These are phyloP conservation scores for Drosophila guanche DNA, from an alignment of 1,140 invertebrate genomes.

Conservation along the genomic window DNA sequence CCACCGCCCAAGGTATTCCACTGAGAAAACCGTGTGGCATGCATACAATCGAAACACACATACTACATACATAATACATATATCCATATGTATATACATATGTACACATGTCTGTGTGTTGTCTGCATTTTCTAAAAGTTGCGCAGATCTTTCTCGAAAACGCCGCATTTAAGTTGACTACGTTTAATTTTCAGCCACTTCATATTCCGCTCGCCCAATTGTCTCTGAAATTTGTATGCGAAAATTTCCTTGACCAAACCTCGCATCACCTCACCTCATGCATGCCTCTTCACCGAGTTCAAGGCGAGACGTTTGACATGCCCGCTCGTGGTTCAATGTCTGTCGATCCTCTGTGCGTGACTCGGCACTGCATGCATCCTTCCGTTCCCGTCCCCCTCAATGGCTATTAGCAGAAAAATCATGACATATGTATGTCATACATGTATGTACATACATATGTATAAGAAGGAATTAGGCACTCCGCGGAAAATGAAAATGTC, in stretches of 20 bases:
- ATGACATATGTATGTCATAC: conserved; percentile 3
- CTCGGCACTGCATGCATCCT: conserved; percentile 24
- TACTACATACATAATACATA: conserved; percentile 6
- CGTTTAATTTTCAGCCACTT: conserved; percentile 56
- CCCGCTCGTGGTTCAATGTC: conserved; percentile 29
- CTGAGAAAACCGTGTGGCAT: too few relatives aligned
- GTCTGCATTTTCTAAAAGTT: conserved; percentile 18
- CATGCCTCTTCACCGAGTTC: conserved; percentile 40
- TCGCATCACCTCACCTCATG: background rate
- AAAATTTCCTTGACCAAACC: conserved; percentile 18
- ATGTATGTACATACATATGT: background rate
- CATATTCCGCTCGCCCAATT: conserved; percentile 39
- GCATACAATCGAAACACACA: conserved; percentile 6
- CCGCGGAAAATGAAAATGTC: conserved; percentile 6
- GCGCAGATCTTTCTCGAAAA: conserved; percentile 49
- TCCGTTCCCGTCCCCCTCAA: background rate
- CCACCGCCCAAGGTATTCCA: conserved; percentile 43
- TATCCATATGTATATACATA: conserved; percentile 14
- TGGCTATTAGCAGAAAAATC: conserved; percentile 16
- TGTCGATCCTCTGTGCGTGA: conserved; percentile 29
- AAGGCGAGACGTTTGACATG: conserved; percentile 46
- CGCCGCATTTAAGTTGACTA: conserved; percentile 68
- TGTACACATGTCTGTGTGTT: background rate
- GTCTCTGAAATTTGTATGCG: conserved; percentile 43
- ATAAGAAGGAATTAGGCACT: too few relatives aligned